Base-by-base conservation (phyloP, 1,140 invertebrate genomes). In the Macrosteles quadrilineatus region DNA sequence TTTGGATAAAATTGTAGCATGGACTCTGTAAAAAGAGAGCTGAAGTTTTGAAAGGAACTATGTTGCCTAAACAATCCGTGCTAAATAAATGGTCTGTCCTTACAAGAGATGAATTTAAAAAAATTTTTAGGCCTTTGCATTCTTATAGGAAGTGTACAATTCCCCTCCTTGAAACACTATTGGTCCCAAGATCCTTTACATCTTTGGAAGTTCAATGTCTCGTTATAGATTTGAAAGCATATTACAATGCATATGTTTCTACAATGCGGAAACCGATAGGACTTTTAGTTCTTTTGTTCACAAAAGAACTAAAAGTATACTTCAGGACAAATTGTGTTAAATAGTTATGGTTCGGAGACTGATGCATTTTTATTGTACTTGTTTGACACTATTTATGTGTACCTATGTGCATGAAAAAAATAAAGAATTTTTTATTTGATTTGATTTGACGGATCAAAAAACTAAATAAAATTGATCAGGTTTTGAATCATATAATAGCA, bases 91-190 rank as follows among this genome's bases (percentile, higher is more conserved):
- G 47, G 47, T 14, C 47, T 6, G 47, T 14, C 21, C 4, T 53
- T 11, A 53, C 47, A 53, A 11, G 21, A 53, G 47, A 53, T 11
- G 47, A 53, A 6, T 19, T 31, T 9, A n/a, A n/a, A 66, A 25
- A 66, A 66, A 40, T 43, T 66, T 29, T 45, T 66, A 9, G 64
- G 32, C 21, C 40, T 66, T 23, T 30, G 2, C 2, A 66, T 66
- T 3, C 40, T 66, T 6, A 47, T 45, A 40, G 64, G 64, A 17
- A 43, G 23, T 25, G 23, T 66, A 45, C 23, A 66, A 3, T 66
- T 66, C 14, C 32, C 29, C 2, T 6, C 29, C 2, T 36, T 32
- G 12, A 31, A 53, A 53, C 47, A 53, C 21, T 53, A 53, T 53
- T 53, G 47, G 47, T 53, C 47, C 21, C 4, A 17, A 36, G n/a